These are phyloP conservation scores for Montipora capricornis DNA, from an alignment of 64 coral and sea anemone genomes.

Conservation along the genomic window DNA sequence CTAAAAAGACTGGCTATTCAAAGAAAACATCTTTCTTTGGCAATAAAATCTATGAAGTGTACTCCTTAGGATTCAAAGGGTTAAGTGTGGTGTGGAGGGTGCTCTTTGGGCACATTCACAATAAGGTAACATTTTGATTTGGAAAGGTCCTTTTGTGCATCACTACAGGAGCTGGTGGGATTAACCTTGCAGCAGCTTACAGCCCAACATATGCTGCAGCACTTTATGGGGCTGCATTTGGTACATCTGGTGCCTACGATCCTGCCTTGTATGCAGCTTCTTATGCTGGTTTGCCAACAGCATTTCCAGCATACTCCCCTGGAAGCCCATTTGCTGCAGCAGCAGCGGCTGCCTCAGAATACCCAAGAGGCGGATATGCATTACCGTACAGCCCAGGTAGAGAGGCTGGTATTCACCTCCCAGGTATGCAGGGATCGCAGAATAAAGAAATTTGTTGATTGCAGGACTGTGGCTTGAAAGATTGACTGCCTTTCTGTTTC, in stretches of 20 bases:
- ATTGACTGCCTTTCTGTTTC: not conserved
- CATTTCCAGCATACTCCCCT: constrained; percentile 79
- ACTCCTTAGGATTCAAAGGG: too few species aligned
- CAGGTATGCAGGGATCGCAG: constrained; percentile 85
- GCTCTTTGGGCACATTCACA: too few species aligned
- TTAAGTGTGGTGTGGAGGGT: too few species aligned
- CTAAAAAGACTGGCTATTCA: too few species aligned
- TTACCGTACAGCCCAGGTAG: constrained; percentile 72
- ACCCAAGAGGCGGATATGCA: constrained; percentile 68
- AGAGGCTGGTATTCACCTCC: constrained; percentile 69
- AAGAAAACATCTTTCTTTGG: too few species aligned
- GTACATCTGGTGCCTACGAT: constrained; percentile 76
- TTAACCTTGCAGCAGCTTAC: constrained; percentile 53
- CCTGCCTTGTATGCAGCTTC: constrained; percentile 80
- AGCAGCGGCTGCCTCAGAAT: constrained; percentile 49
- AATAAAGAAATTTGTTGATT: constrained; percentile 76
- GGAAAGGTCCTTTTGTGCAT: constrained; percentile 40
- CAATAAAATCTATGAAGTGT: too few species aligned
- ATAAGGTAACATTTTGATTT: not conserved
- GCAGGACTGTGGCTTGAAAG: constrained; percentile 23
- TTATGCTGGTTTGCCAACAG: constrained; percentile 57
- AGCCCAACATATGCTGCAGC: constrained; percentile 75
- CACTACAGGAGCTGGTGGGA: constrained; percentile 62
- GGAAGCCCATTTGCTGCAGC: constrained; percentile 56
- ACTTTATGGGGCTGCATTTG: constrained; percentile 82